Evolutionary conservation across 64 coral and sea anemone species (phyloP), one percentile per base, ranked within the genome.

Genomic region (Pocillopora verrucosa): DNA sequence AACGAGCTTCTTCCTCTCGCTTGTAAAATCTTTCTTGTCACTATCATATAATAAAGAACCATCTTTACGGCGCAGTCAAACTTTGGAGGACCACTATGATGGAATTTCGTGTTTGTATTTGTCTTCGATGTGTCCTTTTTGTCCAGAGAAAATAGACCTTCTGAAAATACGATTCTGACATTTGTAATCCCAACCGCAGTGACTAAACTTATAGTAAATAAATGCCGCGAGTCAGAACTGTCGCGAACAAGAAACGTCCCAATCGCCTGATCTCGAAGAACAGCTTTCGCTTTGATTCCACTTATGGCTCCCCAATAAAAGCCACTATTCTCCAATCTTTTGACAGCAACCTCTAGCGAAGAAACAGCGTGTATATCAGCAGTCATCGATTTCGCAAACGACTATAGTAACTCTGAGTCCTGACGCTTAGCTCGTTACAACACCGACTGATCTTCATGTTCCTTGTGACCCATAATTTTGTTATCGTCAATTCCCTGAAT

Each of bases 261-360:
- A 25, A 89, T 72, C 9, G 92, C 34, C 59, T 88, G 57, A 57
- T 93, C 92, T n/a, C 60, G 88, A 17, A 93, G 61, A 75, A 93
- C 70, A 19, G 80, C 13, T 77, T 93, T 93, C 13, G 92, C 92
- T 89, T 93, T 34, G 10, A 78, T 57, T 37, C 34, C 83, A 78
- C 87, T 78, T 34, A 93, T 93, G 19, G 60, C 60, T 61, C 92
- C 92, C 87, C 87, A 93, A 59, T 93, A 93, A 37, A 93, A 93
- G 41, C 92, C 92, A 76, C 92, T 93, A 61, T 89, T 57, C 38
- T 82, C 82, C 56, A 93, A 73, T 41, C 57, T 85, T 85, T 85
- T 85, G 11, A 85, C 16, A 13, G 68, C 61, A 3, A 65, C 11
- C n/a, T 72, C 37, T 30, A 85, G 41, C 22, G 20, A 25, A 2